Base-by-base conservation (phyloP, 2,888 invertebrate species). In the Eristalis intricaria region DNA sequence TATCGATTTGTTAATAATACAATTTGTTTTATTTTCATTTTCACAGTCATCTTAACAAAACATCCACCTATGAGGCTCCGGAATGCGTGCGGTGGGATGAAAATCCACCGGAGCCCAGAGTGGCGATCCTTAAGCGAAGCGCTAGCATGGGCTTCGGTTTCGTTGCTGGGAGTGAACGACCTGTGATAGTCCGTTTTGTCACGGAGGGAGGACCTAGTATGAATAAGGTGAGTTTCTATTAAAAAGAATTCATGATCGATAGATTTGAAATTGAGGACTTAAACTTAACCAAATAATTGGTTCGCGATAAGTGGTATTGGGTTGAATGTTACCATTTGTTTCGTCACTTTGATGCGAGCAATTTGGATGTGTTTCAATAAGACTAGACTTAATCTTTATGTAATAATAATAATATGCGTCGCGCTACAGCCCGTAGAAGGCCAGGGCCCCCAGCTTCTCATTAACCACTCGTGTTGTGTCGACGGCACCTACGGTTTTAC, bases 111-210 rank as follows among this genome's bases (percentile, higher is more conserved):
- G 95, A 96, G 84, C 97, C 98, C 0, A 94, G 98, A 13, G 94
- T 96, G 71, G 96, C 97, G 79, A 95, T 95, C 88, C 94, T 98
- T 88, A 94, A 95, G 89, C 93, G 98, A 61, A 96, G 97, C 90
- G 94, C 96, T 0, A 96, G 96, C 76, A 94, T 97, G 87, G 98
- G 98, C 0, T 98, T 98, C 92, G 98, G 98, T 1, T 98, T 98
- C 93, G 98, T 98, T n/a, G 98, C 98, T 0, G 98, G 98, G 15
- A 97, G 97, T 50, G 98, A 98, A 93, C 95, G 96, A 90, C 98
- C 98, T 0, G 98, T 98, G 68, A 96, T 98, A 81, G 98, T 98
- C 29, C 95, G 98, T 87, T 97, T 97, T 91, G 97, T 97, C 19
- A 97, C 97, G 0, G 97, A 97, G 93, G 97, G 97, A 91, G 98